phyloP scores from a whole-genome alignment of 1,140 invertebrate genomes.

The Acromyrmex heyeri region DNA sequence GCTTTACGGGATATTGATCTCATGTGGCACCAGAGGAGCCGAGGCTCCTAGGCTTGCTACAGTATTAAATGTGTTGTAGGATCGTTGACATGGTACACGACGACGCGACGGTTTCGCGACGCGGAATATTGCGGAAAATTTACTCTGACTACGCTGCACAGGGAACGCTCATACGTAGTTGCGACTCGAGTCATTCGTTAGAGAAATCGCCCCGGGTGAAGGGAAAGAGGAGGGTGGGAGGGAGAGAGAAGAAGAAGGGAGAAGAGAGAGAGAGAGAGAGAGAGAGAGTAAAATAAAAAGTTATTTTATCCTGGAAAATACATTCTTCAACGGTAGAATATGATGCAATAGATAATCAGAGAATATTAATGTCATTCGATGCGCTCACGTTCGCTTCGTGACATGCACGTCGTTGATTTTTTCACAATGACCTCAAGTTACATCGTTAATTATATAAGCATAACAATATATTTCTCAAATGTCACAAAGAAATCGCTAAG shows the following conservation, averaged over 20 bases:
- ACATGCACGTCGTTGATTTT: background rate
- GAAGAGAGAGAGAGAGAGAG: background rate
- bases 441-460: background rate
- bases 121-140: slow-evolving; percentile 66
- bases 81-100: slow-evolving; percentile 46
- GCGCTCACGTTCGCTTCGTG: background rate
- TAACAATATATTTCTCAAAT: background rate
- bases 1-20: slow-evolving; percentile 71
- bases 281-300: background rate
- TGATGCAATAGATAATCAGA: background rate
- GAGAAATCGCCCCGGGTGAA: slow-evolving; percentile 8
- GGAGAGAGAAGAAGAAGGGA: background rate
- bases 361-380: background rate
- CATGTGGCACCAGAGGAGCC: slow-evolving; percentile 32
- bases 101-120: slow-evolving; percentile 28
- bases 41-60: slow-evolving; percentile 31
- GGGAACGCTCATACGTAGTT: background rate
- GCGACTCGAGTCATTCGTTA: slow-evolving; percentile 30
- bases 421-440: background rate
- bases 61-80: slow-evolving; percentile 64
- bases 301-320: slow-evolving; percentile 14
- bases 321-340: background rate
- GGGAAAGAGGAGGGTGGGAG: background rate
- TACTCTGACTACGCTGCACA: slow-evolving; percentile 24
- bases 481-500: background rate